Base-by-base conservation (phyloP, 2,797 vertebrate species). In the Hippoglossus hippoglossus region DNA sequence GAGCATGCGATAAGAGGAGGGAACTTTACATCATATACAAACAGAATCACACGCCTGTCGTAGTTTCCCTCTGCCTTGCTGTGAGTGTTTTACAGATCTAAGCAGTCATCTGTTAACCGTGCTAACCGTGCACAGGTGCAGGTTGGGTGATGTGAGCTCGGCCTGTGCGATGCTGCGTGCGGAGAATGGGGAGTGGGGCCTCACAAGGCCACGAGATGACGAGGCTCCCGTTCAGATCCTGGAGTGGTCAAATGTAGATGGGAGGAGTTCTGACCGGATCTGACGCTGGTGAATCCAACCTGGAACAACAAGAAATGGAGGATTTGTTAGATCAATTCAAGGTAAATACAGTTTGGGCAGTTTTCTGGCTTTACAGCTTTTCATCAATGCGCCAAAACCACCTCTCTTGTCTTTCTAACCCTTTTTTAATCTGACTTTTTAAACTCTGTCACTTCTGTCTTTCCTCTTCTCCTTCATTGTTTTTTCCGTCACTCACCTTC, bases 11-110 rank as follows among this genome's bases (percentile, higher is more conserved):
- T 64, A 85, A 31, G 12, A 73, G 26, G 46, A 85, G 73, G 61
- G 25, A 63, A 60, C 73, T 80, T 71, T 67, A 80, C 84, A 88
- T 80, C 72, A 79, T 82, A 81, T 87, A 89, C 87, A 91, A 91
- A 90, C 71, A 88, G 34, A 84, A 75, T 74, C 65, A 76, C 73
- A 82, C 75, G 28, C 71, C 76, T 83, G 76, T 52, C 73, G 77
- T 77, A 41, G 73, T 76, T 61, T 71, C 58, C 46, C 34, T 72
- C 77, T 56, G 41, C 34, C 62, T 80, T 72, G 67, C 64, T 65
- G 75, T 71, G 50, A 12, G 21, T 63, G 58, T 10, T 62, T 59
- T 39, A 67, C 58, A 56, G 18, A n/a, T 62, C 61, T 74, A 56
- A 67, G 71, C 65, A 77, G 67, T 68, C 64, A 34, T 73, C 64